Base-by-base conservation (phyloP, 2,113 vertebrate species). In the Fregetta grallaria region DNA sequence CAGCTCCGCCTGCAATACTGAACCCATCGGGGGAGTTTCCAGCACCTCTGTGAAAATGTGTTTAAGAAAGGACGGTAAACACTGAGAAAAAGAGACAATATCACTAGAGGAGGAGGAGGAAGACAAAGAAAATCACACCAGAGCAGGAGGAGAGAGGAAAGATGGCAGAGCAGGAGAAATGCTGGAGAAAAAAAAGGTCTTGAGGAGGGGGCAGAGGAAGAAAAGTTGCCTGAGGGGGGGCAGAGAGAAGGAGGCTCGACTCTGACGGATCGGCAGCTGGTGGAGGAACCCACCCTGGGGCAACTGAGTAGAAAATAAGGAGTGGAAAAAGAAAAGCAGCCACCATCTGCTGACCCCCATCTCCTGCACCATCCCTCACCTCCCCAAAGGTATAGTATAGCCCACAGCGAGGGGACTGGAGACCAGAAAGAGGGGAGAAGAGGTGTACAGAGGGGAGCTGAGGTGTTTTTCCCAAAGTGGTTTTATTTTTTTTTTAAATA, bases 181-280 rank as follows among this genome's bases (percentile, higher is more conserved):
- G 14, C 20, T 50, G 32, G 32, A 66, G 71, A 16, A 77, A 67
- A 49, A 29, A 6, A 38, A 20, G 11, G 50, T 11, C 36, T 49
- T 7, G 15, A n/a, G 30, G 14, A 77, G 30, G 26, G 5, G 26
- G 21, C 4, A 1, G 58, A 86, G 45, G 26, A 91, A 77, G 32
- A 80, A 56, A 72, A 67, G 34, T 13, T 15, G 15, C 52, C 18
- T 36, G 19, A 76, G 30, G 13, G 29, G 36, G 38, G 50, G 7
- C 5, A 55, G 26, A 80, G 22, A 21, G 34, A 9, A 79, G 34
- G 19, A 30, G 38, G 22, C 38, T 79, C 0, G 0, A n/a, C 15
- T 88, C 25, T 65, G 19, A 25, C 2, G 2, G 15, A 15, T 30
- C 0, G 0, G 34, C 1, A 2, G 8, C 27, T 65, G n/a, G 30